Base-by-base conservation (phyloP, 2,113 vertebrate species). In the Siniperca chuatsi region DNA sequence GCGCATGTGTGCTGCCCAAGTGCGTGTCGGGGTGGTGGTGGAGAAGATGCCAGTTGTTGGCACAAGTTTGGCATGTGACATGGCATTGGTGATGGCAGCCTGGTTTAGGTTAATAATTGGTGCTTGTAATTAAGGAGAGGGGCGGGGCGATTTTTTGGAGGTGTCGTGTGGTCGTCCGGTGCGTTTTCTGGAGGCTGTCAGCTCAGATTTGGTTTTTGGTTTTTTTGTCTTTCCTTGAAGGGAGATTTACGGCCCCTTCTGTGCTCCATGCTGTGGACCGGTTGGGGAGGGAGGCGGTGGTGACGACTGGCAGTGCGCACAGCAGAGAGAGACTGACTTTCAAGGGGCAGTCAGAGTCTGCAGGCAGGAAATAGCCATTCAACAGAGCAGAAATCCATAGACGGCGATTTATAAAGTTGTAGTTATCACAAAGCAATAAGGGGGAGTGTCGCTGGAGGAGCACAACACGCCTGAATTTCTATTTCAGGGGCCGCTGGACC, bases 291-390 rank as follows among this genome's bases (percentile, higher is more conserved):
- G 93, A 89, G 79, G 87, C 86, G 60, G 81, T 78, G 92, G 89
- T 92, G 90, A 93, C 93, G 95, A 79, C 95, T 94, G 93, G 93
- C 92, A 91, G 89, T 80, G 92, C 88, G 92, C 87, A 90, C 74
- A 87, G 88, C 82, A 91, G 82, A 86, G 66, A 84, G 88, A 79
- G 87, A 90, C 84, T 84, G 88, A 90, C 88, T 93, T 92, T 92
- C 67, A 91, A 89, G 95, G 93, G 93, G 92, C 92, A 93, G 94
- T 92, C 93, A 92, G 94, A 81, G 62, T 92, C 69, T 89, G 72
- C 82, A 87, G 89, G 75, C 90, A 90, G 90, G 89, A 95, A 92
- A 93, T 65, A 84, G 90, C 69, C 73, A 78, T 84, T 85, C 79
- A 91, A 81, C 89, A 85, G 79, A 82, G 91, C 90, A 81, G 68